Evolutionary conservation across 2,113 vertebrate genomes (phyloP), one percentile per base, ranked within the genome.

Genomic region (Phalacrocorax carbo): DNA sequence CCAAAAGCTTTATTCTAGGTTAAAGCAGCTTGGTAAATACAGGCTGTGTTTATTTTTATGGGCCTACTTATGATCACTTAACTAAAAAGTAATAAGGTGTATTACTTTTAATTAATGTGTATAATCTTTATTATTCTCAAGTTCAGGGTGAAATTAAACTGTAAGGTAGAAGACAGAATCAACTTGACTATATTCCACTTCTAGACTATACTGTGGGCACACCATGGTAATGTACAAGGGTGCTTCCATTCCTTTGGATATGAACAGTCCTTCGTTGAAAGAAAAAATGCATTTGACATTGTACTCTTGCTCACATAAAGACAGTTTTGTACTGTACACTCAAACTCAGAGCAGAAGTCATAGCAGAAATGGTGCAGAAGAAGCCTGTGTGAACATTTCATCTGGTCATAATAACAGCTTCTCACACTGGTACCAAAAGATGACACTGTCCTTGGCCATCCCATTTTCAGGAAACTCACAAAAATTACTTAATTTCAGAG

Each of bases 191-290:
- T 19, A 14, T 7, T 6, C 17, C 17, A 10, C 42, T 70, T 44
- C 61, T 19, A n/a, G 25, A 25, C 34, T 5, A 13, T 25, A 25
- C n/a, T 20, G 8, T 1, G 62, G 77, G 19, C 57, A 40, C 7
- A 29, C 9, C n/a, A 42, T 0, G 0, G 9, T 2, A 19, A 36
- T 1, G 13, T 14, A 49, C 1, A 0, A 36, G 72, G n/a, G 26
- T 7, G 40, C 57, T 16, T 52, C 71, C 52, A 9, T 20, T 46
- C 49, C 65, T 52, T 57, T 66, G 51, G 49, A 18, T 13, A 26
- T 34, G 29, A 71, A 62, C 49, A 68, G 5, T 17, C 46, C 5
- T 51, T 48, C 25, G 32, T 5, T 18, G 71, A 34, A 30, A 9
- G 16, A 36, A 84, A 82, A 16, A 0, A 7, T 8, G 5, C 1